These are phyloP conservation scores for Darevskia mixta DNA, from an alignment of 2,797 vertebrate genomes.

Conservation along the genomic window DNA sequence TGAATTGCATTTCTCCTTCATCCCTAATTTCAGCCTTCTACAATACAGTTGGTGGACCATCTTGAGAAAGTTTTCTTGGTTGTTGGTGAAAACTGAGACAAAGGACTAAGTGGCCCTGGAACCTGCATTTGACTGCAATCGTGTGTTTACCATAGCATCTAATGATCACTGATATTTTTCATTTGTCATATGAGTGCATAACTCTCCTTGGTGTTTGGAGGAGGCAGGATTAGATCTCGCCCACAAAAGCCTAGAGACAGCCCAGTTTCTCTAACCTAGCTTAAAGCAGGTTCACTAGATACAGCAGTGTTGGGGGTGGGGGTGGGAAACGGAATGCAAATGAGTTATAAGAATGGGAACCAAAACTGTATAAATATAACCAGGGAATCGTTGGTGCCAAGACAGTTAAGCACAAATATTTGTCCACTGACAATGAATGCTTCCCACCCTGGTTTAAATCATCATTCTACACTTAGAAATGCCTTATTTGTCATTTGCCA, in stretches of 20 bases:
- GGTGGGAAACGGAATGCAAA: neutral
- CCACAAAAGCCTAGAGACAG: neutral
- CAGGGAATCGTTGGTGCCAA: neutral
- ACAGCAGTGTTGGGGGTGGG: neutral
- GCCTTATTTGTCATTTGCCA: neutral
- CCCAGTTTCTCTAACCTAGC: neutral
- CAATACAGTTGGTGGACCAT: too few species aligned
- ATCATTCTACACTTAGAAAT: neutral
- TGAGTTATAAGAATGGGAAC: neutral
- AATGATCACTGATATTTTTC: too few species aligned
- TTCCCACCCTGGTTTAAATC: neutral
- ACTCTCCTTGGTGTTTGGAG: neutral
- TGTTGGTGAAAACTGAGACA: too few species aligned
- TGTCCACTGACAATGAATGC: neutral
- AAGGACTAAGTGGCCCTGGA: too few species aligned
- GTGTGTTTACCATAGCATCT: neutral
- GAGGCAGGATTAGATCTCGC: neutral
- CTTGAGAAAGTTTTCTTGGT: too few species aligned
- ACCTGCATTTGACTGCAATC: neutral
- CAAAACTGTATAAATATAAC: neutral
- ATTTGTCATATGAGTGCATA: too few species aligned
- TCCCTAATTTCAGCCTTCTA: too few species aligned
- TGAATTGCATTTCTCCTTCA: too few species aligned
- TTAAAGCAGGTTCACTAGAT: neutral
- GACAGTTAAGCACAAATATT: constrained; percentile 6